A percentile compares a stretch with the other conserved stretches of the same genome.
Conservation (phyloP, 1,140 invertebrate genomes). For the Condylostylus longicornis region DNA sequence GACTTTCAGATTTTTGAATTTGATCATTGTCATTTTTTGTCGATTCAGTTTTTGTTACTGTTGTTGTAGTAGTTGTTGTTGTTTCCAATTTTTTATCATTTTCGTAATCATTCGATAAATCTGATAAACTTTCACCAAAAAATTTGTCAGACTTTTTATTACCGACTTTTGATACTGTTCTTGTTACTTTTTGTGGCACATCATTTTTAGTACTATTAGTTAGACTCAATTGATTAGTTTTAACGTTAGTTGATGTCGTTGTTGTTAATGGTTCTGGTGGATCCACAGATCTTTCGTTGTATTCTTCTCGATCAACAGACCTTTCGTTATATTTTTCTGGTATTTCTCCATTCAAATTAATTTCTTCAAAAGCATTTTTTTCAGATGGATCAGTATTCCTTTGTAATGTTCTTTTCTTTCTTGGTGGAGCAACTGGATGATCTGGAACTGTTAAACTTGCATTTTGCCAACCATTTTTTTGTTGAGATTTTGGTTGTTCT, state of each 20-base stretch:
- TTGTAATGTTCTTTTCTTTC: background rate
- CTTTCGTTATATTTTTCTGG: too few species aligned
- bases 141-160: slow-evolving; percentile 7
- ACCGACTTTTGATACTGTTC: slow-evolving; percentile 3
- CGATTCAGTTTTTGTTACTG: too few species aligned
- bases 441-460: background rate
- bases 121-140: slow-evolving; percentile 5
- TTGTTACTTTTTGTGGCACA: background rate
- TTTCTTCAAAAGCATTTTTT: too few species aligned
- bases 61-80: too few species aligned
- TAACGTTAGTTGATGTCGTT: background rate
- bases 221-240: background rate
- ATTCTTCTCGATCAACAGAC: background rate
- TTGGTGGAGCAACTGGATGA: background rate
- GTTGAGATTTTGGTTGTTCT: background rate
- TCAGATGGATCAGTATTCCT: too few species aligned
- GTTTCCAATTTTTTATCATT: too few species aligned
- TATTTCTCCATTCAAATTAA: too few species aligned
- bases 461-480: background rate
- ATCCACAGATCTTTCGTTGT: background rate
- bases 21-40: too few species aligned
- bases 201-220: too few species aligned
- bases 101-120: slow-evolving; percentile 2
- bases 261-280: background rate
- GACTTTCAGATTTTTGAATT: too few species aligned